Base-by-base conservation (phyloP, 2,797 vertebrate species). In the Xyrichtys novacula region DNA sequence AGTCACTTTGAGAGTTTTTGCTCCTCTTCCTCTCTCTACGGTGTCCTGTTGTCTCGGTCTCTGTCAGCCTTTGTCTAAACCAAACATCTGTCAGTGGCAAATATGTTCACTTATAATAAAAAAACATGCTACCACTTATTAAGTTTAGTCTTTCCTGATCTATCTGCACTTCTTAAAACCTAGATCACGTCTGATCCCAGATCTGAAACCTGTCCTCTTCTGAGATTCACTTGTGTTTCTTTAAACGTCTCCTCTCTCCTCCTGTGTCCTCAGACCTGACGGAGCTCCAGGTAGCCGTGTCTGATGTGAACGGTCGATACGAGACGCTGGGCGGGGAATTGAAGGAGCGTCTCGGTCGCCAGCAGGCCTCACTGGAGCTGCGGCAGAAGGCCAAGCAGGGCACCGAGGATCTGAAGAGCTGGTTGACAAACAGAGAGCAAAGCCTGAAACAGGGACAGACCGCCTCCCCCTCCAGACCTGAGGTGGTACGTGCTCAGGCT, bases 231-330 rank as follows among this genome's bases (percentile, higher is more conserved):
- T 1, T 20, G 0, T 31, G 3, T 48, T 26, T 38, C 31, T 20
- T 38, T 15, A 2, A 9, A 34, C 3, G 6, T 15, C 32, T 28
- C 4, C 14, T 7, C 7, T 34, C 26, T 62, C 34, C 19, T 26
- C 5, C 19, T 31, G 19, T 39, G 5, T 19, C 47, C 25, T 64
- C 85, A 99, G 98, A 99, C 85, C 93, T 99, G 91, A 98, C 98
- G 0, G 95, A 97, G 90, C 97, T 99, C 81, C 97, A 99, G 90
- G 95, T 98, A 2, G 93, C 96, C 0, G 91, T 98, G 81, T 94
- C 96, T 0, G 98, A 99, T 0, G 94, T 97, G 76, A 96, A 91
- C 76, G 75, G 86, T 53, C 94, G 90, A 46, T 96, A 98, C 32
- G 96, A 96, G 78, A 82, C 81, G 8, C 92, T 99, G 8, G 97